Base-by-base conservation (phyloP, 2,888 invertebrate genomes). In the Orthonevra nobilis region DNA sequence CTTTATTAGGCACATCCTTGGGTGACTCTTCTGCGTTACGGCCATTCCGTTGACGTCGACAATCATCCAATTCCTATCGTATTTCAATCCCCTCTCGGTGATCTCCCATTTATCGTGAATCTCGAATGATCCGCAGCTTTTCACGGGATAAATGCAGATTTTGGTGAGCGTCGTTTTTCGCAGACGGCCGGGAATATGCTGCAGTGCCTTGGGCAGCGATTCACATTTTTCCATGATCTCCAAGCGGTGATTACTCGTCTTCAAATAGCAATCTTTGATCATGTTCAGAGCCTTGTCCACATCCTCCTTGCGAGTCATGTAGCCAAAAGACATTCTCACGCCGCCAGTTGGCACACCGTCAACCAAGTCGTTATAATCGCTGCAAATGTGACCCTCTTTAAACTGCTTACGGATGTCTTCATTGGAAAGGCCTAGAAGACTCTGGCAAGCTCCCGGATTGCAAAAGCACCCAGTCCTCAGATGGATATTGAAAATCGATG, bases 401-500 rank as follows among this genome's bases (percentile, higher is more conserved):
- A 93, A 96, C 87, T 97, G 95, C 23, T 92, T 90, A 83, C 92
- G 92, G 82, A 97, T 90, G 61, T 95, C 93, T 9, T 91, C 90
- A 54, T 93, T 91, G 0, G 92, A 90, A 5, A 96, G 89, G 4
- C 90, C 88, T 42, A 98, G 89, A 85, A 95, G 94, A 48, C 92
- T 90, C 86, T 97, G 96, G 86, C 98, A 98, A 1, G 97, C 95
- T 9, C 98, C 99, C 1, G 97, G 94, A 89, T 99, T 99, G 87
- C 99, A 99, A 87, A 98, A 97, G 86, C 98, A 98, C 0, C 99
- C 99, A 1, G 97, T 97, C 81, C 99, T 91, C 34, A 99, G 87
- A 82, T 94, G 93, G 52, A 99, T 94, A 83, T 94, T 93, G 86
- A 96, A 94, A 56, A 97, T 89, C 82, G 96, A 94, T 0, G 97